Evolutionary conservation across 35 echinoderm and acorn worm genomes (phyloP).

Genomic region (Anneissia japonica): DNA sequence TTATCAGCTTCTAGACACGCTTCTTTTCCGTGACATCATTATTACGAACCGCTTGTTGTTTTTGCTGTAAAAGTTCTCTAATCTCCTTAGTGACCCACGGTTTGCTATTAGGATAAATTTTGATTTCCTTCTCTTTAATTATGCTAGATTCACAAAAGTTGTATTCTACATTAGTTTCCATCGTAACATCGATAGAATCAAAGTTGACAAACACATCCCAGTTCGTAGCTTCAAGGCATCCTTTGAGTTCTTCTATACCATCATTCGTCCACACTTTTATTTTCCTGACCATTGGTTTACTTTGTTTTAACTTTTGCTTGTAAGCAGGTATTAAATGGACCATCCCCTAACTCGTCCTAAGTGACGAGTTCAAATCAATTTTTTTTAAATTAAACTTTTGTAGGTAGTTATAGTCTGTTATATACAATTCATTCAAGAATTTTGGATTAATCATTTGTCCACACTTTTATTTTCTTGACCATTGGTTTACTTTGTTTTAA

Average conservation of each 20-base stretch:
- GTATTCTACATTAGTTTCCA: not conserved
- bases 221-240: not conserved
- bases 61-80: not conserved
- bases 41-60: not conserved
- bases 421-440: too few species aligned
- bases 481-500: too few species aligned
- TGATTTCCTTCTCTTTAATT: not conserved
- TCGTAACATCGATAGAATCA: not conserved
- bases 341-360: too few species aligned
- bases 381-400: too few species aligned
- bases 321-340: too few species aligned
- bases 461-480: too few species aligned
- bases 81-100: not conserved
- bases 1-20: too few species aligned
- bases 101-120: not conserved
- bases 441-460: too few species aligned
- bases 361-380: too few species aligned
- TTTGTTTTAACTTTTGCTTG: not conserved
- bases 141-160: not conserved
- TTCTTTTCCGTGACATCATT: not conserved
- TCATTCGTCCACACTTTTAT: not conserved
- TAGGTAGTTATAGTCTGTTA: too few species aligned
- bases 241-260: not conserved
- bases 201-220: not conserved
- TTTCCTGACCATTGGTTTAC: not conserved